These are phyloP conservation scores for Pholis gunnellus DNA, from an alignment of 2,113 vertebrate species.

Conservation along the genomic window DNA sequence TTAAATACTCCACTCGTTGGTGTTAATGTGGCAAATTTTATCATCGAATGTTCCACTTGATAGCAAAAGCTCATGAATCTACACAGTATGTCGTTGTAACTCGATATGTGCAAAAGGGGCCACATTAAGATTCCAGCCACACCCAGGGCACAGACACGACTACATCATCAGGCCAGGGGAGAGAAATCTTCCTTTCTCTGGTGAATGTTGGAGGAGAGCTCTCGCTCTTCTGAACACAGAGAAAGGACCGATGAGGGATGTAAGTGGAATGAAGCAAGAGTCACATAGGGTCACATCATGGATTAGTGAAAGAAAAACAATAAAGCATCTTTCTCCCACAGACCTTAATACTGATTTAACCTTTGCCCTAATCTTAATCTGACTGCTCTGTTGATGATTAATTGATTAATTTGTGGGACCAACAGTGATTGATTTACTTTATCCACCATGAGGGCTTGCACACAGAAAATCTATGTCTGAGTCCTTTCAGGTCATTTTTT, in stretches of 20 bases:
- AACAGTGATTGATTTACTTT: constrained; percentile 20
- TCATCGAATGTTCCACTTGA: constrained; percentile 16
- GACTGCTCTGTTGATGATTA: constrained; percentile 24
- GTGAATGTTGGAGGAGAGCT: constrained; percentile 29
- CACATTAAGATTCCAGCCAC: constrained; percentile 59
- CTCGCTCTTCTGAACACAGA: background rate
- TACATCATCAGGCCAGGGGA: constrained; percentile 55
- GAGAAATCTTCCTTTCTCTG: constrained; percentile 47
- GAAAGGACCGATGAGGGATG: constrained; percentile 11
- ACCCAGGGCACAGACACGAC: constrained; percentile 30
- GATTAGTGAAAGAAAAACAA: constrained; percentile 51
- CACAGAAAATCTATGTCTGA: background rate
- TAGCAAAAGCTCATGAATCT: background rate
- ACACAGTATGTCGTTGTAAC: background rate
- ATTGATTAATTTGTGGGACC: constrained; percentile 53
- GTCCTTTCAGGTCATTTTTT: constrained; percentile 9
- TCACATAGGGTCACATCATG: constrained; percentile 25
- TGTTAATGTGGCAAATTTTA: background rate
- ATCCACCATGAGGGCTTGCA: constrained; percentile 4
- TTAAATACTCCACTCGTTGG: background rate
- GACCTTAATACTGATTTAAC: constrained; percentile 33
- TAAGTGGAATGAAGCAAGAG: constrained; percentile 18
- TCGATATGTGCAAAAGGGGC: constrained; percentile 20
- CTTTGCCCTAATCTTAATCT: constrained; percentile 34
- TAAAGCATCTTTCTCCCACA: constrained; percentile 26